phyloP scores from a whole-genome alignment of 2,113 vertebrate species.

The Catharus fuscescens region DNA sequence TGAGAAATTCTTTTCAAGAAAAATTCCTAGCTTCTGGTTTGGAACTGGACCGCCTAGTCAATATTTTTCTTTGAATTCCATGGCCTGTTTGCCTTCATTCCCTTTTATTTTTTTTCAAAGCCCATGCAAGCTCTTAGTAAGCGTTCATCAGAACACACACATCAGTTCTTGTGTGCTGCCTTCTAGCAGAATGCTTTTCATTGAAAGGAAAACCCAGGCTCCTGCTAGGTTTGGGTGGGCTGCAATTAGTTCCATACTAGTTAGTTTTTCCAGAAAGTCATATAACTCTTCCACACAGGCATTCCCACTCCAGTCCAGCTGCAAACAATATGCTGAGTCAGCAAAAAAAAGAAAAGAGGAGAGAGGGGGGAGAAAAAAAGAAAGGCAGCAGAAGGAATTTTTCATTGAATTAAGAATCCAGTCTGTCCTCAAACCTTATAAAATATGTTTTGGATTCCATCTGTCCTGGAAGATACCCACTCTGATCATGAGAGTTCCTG shows the following conservation, averaged over 20 bases:
- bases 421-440: slow-evolving; percentile 35
- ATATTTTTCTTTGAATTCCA: slow-evolving; percentile 16
- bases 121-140: background rate
- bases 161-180: slow-evolving; percentile 18
- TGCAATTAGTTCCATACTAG: slow-evolving; percentile 62
- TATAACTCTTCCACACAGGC: slow-evolving; percentile 41
- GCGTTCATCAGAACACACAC: background rate
- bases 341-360: background rate
- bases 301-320: slow-evolving; percentile 32
- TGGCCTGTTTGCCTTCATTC: background rate
- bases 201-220: slow-evolving; percentile 49
- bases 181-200: slow-evolving; percentile 60
- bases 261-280: slow-evolving; percentile 58
- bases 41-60: background rate
- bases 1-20: background rate
- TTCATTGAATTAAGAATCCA: slow-evolving; percentile 35
- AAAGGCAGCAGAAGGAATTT: slow-evolving; percentile 6
- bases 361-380: background rate
- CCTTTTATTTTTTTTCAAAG: background rate
- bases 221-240: slow-evolving; percentile 67
- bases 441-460: slow-evolving; percentile 3
- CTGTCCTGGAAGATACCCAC: background rate
- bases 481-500: background rate
- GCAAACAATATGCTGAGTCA: slow-evolving; percentile 57
- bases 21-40: background rate